phyloP scores from a whole-genome alignment of 1,140 invertebrate genomes.

The Camponotus pennsylvanicus region DNA sequence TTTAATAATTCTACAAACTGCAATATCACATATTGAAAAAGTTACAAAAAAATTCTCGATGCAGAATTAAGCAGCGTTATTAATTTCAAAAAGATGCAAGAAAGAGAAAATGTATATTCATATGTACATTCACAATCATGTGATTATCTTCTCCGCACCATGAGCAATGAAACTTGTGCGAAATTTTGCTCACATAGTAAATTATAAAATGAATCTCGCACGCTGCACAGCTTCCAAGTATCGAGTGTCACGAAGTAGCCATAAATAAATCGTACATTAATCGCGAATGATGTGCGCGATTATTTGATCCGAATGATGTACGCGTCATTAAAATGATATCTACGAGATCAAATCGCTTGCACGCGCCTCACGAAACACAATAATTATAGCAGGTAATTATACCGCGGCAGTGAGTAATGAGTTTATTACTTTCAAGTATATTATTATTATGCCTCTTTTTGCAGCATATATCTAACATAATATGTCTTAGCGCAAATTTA shows the following conservation, averaged over 20 bases:
- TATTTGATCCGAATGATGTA: background rate
- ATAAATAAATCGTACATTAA: background rate
- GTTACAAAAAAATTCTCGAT: too few species aligned
- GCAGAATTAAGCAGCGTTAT: background rate
- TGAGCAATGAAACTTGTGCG: background rate
- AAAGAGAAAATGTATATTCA: background rate
- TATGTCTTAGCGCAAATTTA: background rate
- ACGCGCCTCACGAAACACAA: background rate
- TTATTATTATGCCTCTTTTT: background rate
- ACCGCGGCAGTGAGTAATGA: background rate
- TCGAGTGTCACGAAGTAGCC: too few species aligned
- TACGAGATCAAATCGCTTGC: background rate
- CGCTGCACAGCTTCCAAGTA: background rate
- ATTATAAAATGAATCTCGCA: background rate
- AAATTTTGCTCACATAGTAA: background rate
- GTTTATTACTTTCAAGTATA: constrained; percentile 2
- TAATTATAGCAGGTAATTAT: constrained; percentile 6
- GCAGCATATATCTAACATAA: background rate
- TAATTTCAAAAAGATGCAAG: background rate
- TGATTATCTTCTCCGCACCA: background rate
- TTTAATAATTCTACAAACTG: too few species aligned
- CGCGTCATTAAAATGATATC: too few species aligned
- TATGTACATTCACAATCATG: background rate
- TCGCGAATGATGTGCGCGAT: background rate
- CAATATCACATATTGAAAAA: too few species aligned